These are phyloP conservation scores for Phaenicophaeus curvirostris DNA, from an alignment of 2,797 vertebrate genomes.

Conservation along the genomic window DNA sequence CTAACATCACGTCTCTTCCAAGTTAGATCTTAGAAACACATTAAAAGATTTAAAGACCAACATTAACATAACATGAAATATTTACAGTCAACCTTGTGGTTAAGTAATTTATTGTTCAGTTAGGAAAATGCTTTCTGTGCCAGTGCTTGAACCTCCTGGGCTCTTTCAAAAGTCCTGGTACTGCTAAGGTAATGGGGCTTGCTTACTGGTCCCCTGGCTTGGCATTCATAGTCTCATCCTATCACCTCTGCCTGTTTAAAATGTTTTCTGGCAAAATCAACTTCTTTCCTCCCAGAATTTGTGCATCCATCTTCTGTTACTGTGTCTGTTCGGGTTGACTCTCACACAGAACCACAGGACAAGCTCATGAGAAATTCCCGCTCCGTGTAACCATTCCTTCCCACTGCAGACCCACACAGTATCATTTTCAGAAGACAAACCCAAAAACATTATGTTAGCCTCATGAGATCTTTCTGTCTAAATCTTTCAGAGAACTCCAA, in stretches of 20 bases:
- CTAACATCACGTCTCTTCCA: background rate
- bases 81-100: background rate
- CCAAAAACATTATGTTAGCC: background rate
- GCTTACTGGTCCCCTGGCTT: background rate
- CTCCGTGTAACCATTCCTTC: accelerated
- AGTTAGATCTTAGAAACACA: background rate
- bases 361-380: background rate
- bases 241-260: background rate
- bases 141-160: background rate
- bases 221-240: background rate
- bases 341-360: background rate
- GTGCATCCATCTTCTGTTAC: background rate
- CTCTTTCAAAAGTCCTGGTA: background rate
- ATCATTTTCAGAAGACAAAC: background rate
- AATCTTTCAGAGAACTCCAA: background rate
- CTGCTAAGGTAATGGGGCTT: background rate
- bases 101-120: accelerated
- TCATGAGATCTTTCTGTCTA: background rate
- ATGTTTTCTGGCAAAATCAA: background rate
- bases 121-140: background rate
- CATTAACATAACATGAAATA: background rate
- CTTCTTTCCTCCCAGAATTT: background rate
- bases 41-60: background rate
- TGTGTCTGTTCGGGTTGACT: background rate
- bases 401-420: background rate